Evolutionary conservation across 1,140 invertebrate species (phyloP), one percentile per base, ranked within the genome.

Genomic region (Drosophila arawakana): DNA sequence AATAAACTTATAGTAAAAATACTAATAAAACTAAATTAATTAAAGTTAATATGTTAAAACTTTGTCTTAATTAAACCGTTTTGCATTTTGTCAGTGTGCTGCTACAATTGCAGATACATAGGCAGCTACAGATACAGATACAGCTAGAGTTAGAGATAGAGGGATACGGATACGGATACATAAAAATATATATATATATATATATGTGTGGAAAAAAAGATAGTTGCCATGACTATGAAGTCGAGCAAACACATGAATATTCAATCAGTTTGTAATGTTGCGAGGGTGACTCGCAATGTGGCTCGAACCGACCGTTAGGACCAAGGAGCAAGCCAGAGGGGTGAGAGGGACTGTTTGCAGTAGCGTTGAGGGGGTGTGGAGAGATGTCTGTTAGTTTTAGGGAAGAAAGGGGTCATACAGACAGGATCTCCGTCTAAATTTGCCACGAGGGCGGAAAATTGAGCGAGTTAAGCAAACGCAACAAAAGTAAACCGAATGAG

Each of bases 221-320:
- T 88, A 79, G 82, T 85, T 88, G 76, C 76, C 83, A 85, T 85
- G 80, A 66, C 76, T 76, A 88, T 85, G 47, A 62, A 63, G 50
- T 57, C 63, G 52, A 67, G 63, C 62, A 60, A 69, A 70, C 72
- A 70, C 72, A 75, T 75, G 61, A 60, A 73, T 63, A 75, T 66
- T 65, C 76, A 78, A 78, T 78, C 76, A 75, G 76, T 78, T 30
- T 78, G 75, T 55, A 62, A 66, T 43, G 61, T 46, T 37, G 60
- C 67, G 59, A 63, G 72, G 72, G 72, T 71, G 59, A 60, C 34
- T 71, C 39, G 9, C 66, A 57, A 62, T 15, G 50, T 50, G 60
- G 73, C 52, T 76, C 65, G 47, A 70, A 25, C 47, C 75, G 72
- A 78, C 73, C 78, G 78, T 80, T 80, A 81, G 78, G 58, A 71